Evolutionary conservation across 2,113 vertebrate species (phyloP), one percentile per base, ranked within the genome.

Genomic region (Pelmatolapia mariae): DNA sequence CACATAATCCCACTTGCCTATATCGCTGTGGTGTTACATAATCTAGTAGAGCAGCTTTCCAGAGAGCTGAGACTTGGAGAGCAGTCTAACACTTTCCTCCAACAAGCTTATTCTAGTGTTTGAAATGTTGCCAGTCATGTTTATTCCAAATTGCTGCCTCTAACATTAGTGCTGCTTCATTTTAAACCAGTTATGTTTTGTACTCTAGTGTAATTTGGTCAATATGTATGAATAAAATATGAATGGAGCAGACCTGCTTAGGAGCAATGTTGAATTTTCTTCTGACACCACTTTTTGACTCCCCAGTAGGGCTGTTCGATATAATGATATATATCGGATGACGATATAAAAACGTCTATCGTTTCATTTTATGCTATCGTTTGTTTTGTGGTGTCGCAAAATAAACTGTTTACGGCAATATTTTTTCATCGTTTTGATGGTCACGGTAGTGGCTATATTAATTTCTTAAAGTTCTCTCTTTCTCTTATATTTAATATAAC

Each of bases 21-120:
- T 78, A 88, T 90, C 56, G 87, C 86, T 89, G 78, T 85, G 80
- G 83, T 85, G 85, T 95, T 92, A 92, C 78, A 57, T 93, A 93
- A 95, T 86, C 82, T 85, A 26, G 56, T 59, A 79, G 38, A 94
- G 82, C 66, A 82, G 76, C 79, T 83, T 80, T 87, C 11, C 8
- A 78, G 8, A 89, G 66, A 82, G 71, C 85, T 26, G 4, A 26
- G n/a, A 16, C 40, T 84, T 80, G 7, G 10, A 4, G 10, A 61
- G n/a, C 38, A 38, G 61, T 38, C 5, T 15, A 43, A 61, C 19
- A 38, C 59, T 40, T 29, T 76, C 29, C 31, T 10, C 45, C 24
- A 24, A 26, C 18, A 10, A 40, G 40, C 83, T 80, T 24, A 29
- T 43, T 84, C 13, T 50, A 52, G 22, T 36, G 31, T 38, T 29